Base-by-base conservation (phyloP, 2,888 invertebrate species). In the Athalia rosae region DNA sequence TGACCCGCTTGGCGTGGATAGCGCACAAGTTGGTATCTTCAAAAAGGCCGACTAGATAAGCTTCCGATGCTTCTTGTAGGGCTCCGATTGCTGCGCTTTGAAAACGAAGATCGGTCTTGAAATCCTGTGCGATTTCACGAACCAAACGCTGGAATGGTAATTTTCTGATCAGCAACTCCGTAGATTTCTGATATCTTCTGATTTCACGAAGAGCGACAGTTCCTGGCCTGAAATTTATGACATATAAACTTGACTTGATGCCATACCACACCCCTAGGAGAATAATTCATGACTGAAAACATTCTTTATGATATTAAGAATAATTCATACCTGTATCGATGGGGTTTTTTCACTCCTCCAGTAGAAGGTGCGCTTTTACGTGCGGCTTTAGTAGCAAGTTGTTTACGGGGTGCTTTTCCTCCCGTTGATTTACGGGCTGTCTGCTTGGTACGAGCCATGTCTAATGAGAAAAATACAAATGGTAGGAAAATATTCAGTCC, bases 21-120 rank as follows among this genome's bases (percentile, higher is more conserved):
- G 98, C 98, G 92, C 98, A 98, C 93, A 98, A 93, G 92, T 98
- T 98, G 84, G 98, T 98, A 92, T 98, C 98, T 93, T 98, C 98
- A 91, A 99, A 98, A 79, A 99, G 92, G 83, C 98, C 98, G 79
- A 98, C 98, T 83, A 98, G 92, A 90, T 97, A 97, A 9, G 97
- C 97, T 91, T 97, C 97, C 85, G 95, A 95, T 74, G 96, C 96
- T 92, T 97, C 97, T 94, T 97, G 93, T 81, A 98, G 92, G 82
- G 98, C 98, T 79, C 97, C 97, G 87, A 98, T 97, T 81, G 98
- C 98, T 69, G 98, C 97, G 85, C 96, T 97, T 92, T 98, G 98
- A 93, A 98, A 98, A 91, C 98, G 95, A 84, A 98, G 92, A 91
- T 98, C 98, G 84, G 98, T 98, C 91, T 98, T 98, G 95, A 98